Evolutionary conservation across 2,113 vertebrate genomes (phyloP), one percentile per base, ranked within the genome.

Genomic region (Panthera tigris): DNA sequence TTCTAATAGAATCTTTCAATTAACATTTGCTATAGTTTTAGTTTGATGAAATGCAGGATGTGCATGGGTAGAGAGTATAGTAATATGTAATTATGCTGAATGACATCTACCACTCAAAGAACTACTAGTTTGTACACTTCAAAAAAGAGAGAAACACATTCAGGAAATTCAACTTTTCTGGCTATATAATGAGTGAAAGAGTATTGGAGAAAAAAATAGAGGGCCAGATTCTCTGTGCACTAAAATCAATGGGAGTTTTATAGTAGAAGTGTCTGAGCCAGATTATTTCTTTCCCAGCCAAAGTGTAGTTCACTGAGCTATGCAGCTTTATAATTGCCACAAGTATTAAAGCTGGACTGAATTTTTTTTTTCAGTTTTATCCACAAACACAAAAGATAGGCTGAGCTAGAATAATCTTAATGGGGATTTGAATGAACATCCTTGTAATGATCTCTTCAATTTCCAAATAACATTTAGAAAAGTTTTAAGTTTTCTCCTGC

Each of bases 161-260:
- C 27, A 89, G 19, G 95, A 76, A 89, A 79, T 86, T 52, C 10
- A 83, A 12, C 79, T 36, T 89, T 79, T 33, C n/a, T 63, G 65
- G 31, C 82, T 74, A n/a, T 69, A 25, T 81, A 81, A 55, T 50
- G 19, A 93, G 76, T 19, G 15, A 52, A 83, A 71, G 7, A 91
- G 8, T 74, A 5, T 8, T 79, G 52, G 23, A 74, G 23, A 45
- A 78, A 85, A 73, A 88, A 66, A 57, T 23, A n/a, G 57, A 92
- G 65, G 6, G 5, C 25, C 78, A 96, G 19, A 85, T 83, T 94
- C 33, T 84, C 18, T 86, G 13, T 18, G 23, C 65, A 81, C 13
- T 86, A 57, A 81, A 93, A 93, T 95, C 84, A 81, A 41, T 91
- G 39, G 18, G 21, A 61, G 50, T 69, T 92, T 91, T 80, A 71